phyloP scores from a whole-genome alignment of 1,140 invertebrate species.

The Ptiloglossa arizonensis region DNA sequence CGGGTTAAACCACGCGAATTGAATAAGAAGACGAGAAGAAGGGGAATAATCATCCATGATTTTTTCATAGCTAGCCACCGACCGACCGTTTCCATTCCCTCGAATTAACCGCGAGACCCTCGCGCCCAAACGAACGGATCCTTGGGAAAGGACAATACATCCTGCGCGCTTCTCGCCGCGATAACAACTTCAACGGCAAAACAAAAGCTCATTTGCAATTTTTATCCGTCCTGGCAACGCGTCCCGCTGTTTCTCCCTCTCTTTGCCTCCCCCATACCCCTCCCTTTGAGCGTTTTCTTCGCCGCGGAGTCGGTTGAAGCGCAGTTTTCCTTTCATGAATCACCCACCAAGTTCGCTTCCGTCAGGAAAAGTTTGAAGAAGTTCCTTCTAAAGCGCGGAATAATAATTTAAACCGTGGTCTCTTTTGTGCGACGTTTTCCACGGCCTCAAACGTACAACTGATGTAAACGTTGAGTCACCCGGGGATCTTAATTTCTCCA shows the following conservation, averaged over 20 bases:
- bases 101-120: conserved; percentile 34
- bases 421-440: neutral
- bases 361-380: neutral
- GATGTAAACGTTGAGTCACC: too few relatives aligned
- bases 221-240: neutral
- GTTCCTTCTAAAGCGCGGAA: neutral
- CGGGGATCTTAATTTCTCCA: too few relatives aligned
- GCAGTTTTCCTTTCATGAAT: conserved; percentile 7
- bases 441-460: neutral
- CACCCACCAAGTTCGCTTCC: neutral
- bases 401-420: neutral
- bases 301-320: neutral
- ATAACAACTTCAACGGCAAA: conserved; percentile 28
- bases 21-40: neutral
- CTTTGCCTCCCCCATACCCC: neutral
- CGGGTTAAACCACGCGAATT: neutral
- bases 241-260: neutral
- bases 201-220: conserved; percentile 24
- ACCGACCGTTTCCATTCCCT: neutral
- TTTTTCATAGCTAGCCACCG: conserved; percentile 19
- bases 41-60: conserved; percentile 26
- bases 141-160: conserved; percentile 6
- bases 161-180: conserved; percentile 4
- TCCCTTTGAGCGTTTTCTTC: neutral
- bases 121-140: neutral